Conservation (phyloP, 2,888 invertebrate genomes). For the Autographa gamma region DNA sequence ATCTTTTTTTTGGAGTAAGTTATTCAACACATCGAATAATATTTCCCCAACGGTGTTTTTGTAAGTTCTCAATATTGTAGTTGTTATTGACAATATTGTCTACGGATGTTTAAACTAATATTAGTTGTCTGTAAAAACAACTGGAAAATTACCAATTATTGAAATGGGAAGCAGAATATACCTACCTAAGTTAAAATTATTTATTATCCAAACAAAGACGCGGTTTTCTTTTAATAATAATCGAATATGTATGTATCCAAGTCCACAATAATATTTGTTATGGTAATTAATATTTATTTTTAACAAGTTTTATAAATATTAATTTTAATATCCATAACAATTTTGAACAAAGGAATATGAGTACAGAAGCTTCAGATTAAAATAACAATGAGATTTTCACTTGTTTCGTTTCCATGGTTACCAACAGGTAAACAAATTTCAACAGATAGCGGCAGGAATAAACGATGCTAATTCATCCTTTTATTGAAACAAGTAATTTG, state of each 20-base stretch:
- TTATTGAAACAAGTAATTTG: no score
- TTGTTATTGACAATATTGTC: no score
- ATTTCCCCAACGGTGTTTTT: no score
- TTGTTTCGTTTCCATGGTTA: background rate
- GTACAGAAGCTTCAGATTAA: background rate
- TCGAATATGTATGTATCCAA: background rate
- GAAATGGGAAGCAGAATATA: background rate
- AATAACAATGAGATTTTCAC: background rate
- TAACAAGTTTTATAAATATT: background rate
- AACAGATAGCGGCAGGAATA: no score
- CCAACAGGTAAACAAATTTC: no score
- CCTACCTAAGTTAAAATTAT: background rate
- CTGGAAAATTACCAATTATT: no score
- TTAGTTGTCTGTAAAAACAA: no score
- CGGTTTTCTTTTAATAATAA: background rate
- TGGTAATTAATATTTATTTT: background rate
- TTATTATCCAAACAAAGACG: background rate
- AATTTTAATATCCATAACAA: slow-evolving; percentile 2
- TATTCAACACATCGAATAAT: no score
- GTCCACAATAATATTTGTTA: background rate
- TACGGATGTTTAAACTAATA: no score
- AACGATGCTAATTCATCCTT: no score
- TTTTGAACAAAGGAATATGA: slow-evolving; percentile 1
- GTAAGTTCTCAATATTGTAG: no score
- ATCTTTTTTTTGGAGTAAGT: no score